Percentiles rank a stretch among this genome's conserved stretches.
phyloP scores from a whole-genome alignment of 2,113 vertebrate genomes.

The Psilopsiagon aymara region DNA sequence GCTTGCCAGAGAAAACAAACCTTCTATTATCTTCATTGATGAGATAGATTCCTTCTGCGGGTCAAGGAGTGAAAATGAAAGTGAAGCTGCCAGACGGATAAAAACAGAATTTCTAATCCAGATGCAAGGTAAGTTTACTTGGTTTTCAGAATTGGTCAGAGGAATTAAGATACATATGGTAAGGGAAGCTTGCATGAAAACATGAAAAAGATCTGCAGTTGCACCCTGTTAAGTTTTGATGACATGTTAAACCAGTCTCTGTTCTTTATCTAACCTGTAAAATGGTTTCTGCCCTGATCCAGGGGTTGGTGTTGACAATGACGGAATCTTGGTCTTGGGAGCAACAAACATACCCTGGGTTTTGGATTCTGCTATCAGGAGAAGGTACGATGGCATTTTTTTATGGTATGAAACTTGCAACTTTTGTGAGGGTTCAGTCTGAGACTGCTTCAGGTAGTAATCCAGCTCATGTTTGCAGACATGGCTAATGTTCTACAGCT shows the following conservation, averaged over 20 bases:
- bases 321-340: slow-evolving; percentile 95
- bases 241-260: not conserved
- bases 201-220: not conserved
- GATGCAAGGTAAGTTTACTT: slow-evolving; percentile 88
- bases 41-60: slow-evolving; percentile 97
- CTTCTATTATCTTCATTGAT: slow-evolving; percentile 98
- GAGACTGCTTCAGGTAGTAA: not conserved
- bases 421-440: not conserved
- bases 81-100: slow-evolving; percentile 93
- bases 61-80: slow-evolving; percentile 97
- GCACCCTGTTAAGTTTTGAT: not conserved
- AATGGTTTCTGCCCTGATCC: slow-evolving; percentile 27
- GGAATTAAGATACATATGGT: not conserved
- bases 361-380: slow-evolving; percentile 96
- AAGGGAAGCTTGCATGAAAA: not conserved
- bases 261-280: not conserved
- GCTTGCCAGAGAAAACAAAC: slow-evolving; percentile 93
- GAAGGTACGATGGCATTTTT: slow-evolving; percentile 79
- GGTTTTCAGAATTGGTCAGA: not conserved
- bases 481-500: not conserved
- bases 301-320: slow-evolving; percentile 96
- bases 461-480: not conserved
- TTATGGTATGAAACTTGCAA: not conserved
- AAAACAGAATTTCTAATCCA: slow-evolving; percentile 98
- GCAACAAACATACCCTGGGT: slow-evolving; percentile 99